Evolutionary conservation across 2,113 vertebrate species (phyloP).

Genomic region (Myiozetetes cayanensis): DNA sequence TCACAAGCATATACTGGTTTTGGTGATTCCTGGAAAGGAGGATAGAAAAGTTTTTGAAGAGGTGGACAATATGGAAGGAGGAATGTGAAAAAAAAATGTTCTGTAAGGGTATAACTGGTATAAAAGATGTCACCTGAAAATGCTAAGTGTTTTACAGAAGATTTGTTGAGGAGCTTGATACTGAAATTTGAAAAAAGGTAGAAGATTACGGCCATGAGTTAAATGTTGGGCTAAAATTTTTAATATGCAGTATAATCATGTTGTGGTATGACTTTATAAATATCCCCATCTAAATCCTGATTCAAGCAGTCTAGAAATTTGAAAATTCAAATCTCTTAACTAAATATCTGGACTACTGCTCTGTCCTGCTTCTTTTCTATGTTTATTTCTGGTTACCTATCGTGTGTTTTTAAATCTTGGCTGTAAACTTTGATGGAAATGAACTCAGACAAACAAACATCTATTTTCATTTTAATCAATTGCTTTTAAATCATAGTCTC

Average conservation of each 20-base stretch:
- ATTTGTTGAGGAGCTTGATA: not conserved
- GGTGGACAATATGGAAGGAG: accelerated
- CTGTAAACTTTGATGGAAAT: not conserved
- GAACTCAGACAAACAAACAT: not conserved
- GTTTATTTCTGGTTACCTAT: not conserved
- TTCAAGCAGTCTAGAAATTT: not conserved
- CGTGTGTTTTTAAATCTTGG: not conserved
- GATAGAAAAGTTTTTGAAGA: not conserved
- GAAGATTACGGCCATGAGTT: not conserved
- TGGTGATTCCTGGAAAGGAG: not conserved
- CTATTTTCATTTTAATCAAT: not conserved
- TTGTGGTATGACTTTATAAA: not conserved
- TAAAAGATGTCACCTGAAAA: not conserved
- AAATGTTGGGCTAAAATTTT: not conserved
- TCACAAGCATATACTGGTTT: not conserved
- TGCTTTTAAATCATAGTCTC: not conserved
- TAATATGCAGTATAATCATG: not conserved
- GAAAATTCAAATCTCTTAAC: not conserved
- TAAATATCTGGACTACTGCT: not conserved
- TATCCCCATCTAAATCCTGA: not conserved
- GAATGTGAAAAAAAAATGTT: not conserved
- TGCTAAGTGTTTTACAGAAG: not conserved
- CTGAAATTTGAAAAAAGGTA: not conserved
- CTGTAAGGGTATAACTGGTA: not conserved
- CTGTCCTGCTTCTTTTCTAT: not conserved